phyloP scores from a whole-genome alignment of 1,140 invertebrate genomes.

The Ridgeia piscesae region DNA sequence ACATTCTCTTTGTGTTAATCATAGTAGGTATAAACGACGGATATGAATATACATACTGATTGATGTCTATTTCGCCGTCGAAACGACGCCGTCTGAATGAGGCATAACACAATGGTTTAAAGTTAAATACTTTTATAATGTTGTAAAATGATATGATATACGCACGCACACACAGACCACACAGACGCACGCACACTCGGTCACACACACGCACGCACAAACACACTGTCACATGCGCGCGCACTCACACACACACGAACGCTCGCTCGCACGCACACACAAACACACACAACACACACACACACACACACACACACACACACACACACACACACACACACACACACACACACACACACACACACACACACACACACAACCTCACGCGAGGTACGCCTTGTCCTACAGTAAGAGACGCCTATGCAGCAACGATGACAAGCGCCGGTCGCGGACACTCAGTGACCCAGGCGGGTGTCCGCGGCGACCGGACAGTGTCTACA shows the following conservation, averaged over 20 bases:
- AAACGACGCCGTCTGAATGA: not conserved
- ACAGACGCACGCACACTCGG: no score
- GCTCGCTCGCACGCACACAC: no score
- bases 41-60: not conserved
- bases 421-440: not conserved
- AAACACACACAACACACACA: no score
- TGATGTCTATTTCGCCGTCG: not conserved
- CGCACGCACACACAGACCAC: no score
- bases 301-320: no score
- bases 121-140: not conserved
- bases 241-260: no score
- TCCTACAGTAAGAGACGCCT: not conserved
- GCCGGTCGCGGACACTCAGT: not conserved
- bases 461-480: not conserved
- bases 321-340: no score
- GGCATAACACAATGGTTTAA: not conserved
- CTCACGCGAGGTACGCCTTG: not conserved
- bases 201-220: no score
- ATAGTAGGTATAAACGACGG: no score
- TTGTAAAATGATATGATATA: not conserved
- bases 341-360: no score
- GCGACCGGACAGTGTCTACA: not conserved
- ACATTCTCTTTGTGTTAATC: not conserved
- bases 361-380: no score
- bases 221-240: no score